A percentile compares a stretch with the other conserved stretches of the same genome.
phyloP scores from a whole-genome alignment of 92 coral and sea anemone genomes.

The Heliopora coerulea region DNA sequence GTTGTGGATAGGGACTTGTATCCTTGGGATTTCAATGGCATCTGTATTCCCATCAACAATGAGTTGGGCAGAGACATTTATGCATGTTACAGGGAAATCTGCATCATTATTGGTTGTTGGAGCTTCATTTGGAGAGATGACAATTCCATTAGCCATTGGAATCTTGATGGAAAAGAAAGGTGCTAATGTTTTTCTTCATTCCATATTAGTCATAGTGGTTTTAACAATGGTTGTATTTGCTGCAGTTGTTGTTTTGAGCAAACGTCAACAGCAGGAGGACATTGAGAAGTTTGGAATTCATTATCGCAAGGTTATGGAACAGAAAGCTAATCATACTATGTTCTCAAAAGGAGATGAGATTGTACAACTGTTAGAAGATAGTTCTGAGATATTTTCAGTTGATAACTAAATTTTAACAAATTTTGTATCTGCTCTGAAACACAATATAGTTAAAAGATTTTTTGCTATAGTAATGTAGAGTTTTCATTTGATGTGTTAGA shows the following conservation, averaged over 20 bases:
- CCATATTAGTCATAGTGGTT: conserved; percentile 57
- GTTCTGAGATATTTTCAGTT: conserved; percentile 25
- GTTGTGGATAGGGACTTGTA: conserved; percentile 81
- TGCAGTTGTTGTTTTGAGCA: conserved; percentile 36
- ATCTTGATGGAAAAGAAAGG: conserved; percentile 66
- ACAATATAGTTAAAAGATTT: no score
- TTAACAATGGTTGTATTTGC: conserved; percentile 45
- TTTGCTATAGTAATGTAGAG: no score
- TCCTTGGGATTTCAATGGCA: conserved; percentile 87
- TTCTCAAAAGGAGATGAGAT: conserved; percentile 40
- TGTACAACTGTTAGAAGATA: conserved; percentile 39
- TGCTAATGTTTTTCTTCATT: conserved; percentile 67
- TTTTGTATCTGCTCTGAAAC: no score
- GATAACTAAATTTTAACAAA: neutral
- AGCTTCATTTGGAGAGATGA: conserved; percentile 85
- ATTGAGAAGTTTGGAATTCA: conserved; percentile 20
- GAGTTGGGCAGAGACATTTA: conserved; percentile 75
- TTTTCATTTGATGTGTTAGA: no score
- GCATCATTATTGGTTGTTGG: conserved; percentile 86
- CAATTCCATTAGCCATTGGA: conserved; percentile 78
- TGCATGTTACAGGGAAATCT: conserved; percentile 73
- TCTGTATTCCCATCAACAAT: conserved; percentile 81
- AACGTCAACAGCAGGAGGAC: conserved; percentile 25
- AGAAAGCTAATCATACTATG: neutral
- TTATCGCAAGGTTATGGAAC: conserved; percentile 9